Evolutionary conservation across 1,140 invertebrate species (phyloP), one percentile per base, ranked within the genome.

Genomic region (Rhyzopertha dominica): DNA sequence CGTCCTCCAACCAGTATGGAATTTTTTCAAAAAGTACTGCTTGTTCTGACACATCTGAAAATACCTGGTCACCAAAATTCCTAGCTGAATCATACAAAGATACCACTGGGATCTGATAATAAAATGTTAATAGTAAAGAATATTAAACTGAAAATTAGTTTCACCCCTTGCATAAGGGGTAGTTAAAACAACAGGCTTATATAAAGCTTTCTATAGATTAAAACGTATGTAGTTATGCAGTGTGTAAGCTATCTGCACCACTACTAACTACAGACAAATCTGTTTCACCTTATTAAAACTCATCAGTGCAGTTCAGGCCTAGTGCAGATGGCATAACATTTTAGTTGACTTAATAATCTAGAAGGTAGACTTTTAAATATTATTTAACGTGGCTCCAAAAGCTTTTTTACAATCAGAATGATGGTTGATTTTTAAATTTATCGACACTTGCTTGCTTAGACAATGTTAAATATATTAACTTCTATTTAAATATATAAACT

Each of bases 21-120:
- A 85, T 74, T 7, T 78, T 73, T 35, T 76, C 70, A 56, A 90
- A 88, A 59, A 81, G 77, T 14, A 90, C 80, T 14, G 79, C 75
- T 47, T 79, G 74, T 43, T 82, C 78, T 8, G 74, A 72, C 53
- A 79, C 75, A 62, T 80, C 69, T 28, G 80, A 73, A 65, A 86
- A 82, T 29, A 83, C 74, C 85, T 87, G 65, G 45, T 54, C 54
- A 49, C 8, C 69, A 40, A 50, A 29, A 41, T 42, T 12, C 18
- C 31, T 42, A 25, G 34, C 36, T 45, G 34, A 44, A 51, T 28
- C 28, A 26, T 25, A 18, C 32, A 43, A 39, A 41, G 34, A 16
- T 36, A 39, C 32, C 31, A 19, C 18, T 32, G 47, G 56, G 48
- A 62, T 62, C 60, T 62, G 53, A 57, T 47, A 57, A 54, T 44